Base-by-base conservation (phyloP, 2,113 vertebrate species). In the Gambusia affinis region DNA sequence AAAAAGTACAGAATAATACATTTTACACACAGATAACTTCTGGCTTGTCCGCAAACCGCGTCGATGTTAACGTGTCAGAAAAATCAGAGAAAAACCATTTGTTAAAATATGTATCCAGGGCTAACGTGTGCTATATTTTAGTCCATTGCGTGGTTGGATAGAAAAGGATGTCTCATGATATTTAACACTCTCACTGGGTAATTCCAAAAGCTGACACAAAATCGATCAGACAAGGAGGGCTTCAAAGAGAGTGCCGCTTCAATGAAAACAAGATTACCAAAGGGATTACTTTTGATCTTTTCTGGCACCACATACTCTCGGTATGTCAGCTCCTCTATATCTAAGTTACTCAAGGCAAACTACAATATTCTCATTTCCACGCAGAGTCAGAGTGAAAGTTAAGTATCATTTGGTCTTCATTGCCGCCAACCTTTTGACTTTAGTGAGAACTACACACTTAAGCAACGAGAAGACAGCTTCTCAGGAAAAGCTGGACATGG, bases 251-350 rank as follows among this genome's bases (percentile, higher is more conserved):
- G 37, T 44, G 62, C 62, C 42, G 63, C 39, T 70, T 70, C 65
- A 72, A 28, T 76, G 68, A 79, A 73, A 83, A 81, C 57, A 60
- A 75, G 64, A 69, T 83, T 83, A 77, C 31, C 33, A 74, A 62
- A 80, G 64, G 39, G 60, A 72, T 80, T 78, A 57, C 8, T 64
- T 68, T 73, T 4, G 12, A 47, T 75, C 29, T 67, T 4, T 54
- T 64, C 28, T 39, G 37, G 64, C 33, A 66, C 37, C 72, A 51
- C 61, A 35, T n/a, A 24, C 24, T 66, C 30, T 60, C 60, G 47
- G 15, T 62, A 33, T 60, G 64, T 71, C 39, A 78, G 8, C 70
- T 29, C 17, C 39, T 51, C 2, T 31, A 30, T 24, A 57, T 44
- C 8, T 47, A 17, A 75, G 37, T 71, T 67, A 76, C 4, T 47